Evolutionary conservation across 2,888 invertebrate genomes (phyloP).

Genomic region (Drosophila koepferae): DNA sequence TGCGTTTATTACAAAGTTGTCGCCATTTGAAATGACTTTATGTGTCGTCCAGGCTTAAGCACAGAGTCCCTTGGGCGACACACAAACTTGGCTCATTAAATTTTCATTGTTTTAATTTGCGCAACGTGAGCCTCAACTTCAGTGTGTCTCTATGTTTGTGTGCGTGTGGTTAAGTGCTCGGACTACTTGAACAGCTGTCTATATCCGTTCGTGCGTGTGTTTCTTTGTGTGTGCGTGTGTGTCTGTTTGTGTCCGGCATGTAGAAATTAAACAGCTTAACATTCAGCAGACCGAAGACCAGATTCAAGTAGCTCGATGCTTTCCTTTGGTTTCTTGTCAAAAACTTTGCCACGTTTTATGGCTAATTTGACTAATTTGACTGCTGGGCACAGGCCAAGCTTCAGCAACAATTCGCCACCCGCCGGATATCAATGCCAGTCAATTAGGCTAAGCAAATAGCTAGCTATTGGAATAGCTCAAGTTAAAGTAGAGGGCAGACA

Average conservation of each 20-base stretch:
- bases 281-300: slow-evolving; percentile 10
- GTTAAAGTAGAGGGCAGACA: background rate
- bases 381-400: slow-evolving; percentile 27
- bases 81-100: slow-evolving; percentile 66
- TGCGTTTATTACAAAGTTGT: slow-evolving; percentile 27
- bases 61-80: slow-evolving; percentile 23
- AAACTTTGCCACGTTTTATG: slow-evolving; percentile 52
- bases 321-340: slow-evolving; percentile 23
- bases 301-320: slow-evolving; percentile 18
- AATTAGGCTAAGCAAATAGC: slow-evolving; percentile 58
- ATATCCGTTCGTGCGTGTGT: background rate
- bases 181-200: slow-evolving; percentile 31
- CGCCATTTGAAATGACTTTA: slow-evolving; percentile 28
- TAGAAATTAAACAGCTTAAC: slow-evolving; percentile 29
- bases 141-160: background rate
- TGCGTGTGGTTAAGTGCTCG: slow-evolving; percentile 16
- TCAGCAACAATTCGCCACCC: background rate
- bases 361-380: slow-evolving; percentile 72
- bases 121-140: slow-evolving; percentile 29
- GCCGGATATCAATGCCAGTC: slow-evolving; percentile 64
- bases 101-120: slow-evolving; percentile 74
- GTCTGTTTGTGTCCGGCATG: slow-evolving; percentile 4
- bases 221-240: background rate
- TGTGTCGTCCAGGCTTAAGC: slow-evolving; percentile 19
- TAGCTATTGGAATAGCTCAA: slow-evolving; percentile 9